These are phyloP conservation scores for Pachyrhynchus sulphureomaculatus DNA, from an alignment of 1,140 invertebrate species.

Conservation along the genomic window DNA sequence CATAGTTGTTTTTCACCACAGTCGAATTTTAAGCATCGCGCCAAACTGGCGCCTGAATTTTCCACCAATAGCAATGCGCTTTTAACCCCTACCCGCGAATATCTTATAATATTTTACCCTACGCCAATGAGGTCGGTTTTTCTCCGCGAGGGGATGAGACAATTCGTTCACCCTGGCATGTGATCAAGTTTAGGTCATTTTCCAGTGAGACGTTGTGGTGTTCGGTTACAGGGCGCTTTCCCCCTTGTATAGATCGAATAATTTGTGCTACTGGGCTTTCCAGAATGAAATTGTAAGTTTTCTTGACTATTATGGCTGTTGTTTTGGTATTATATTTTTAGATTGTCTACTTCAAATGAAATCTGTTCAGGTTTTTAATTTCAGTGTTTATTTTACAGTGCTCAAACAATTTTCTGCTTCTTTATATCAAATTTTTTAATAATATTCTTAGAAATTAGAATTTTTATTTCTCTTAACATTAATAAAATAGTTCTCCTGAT, in stretches of 20 bases:
- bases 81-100: constrained; percentile 5
- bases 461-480: too few species aligned
- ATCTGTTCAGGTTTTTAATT: too few species aligned
- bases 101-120: constrained; percentile 4
- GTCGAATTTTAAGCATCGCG: constrained; percentile 23
- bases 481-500: too few species aligned
- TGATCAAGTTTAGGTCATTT: constrained; percentile 33
- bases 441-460: too few species aligned
- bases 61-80: constrained; percentile 2
- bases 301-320: background rate
- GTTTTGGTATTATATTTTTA: background rate
- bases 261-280: background rate
- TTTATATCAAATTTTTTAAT: too few species aligned
- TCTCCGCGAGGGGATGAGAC: constrained; percentile 13
- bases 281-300: constrained; percentile 26
- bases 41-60: constrained; percentile 23
- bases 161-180: constrained; percentile 31
- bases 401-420: too few species aligned
- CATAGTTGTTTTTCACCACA: constrained; percentile 11
- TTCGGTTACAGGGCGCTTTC: constrained; percentile 25
- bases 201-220: constrained; percentile 21
- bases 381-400: too few species aligned
- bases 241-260: constrained; percentile 11
- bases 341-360: too few species aligned
- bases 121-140: constrained; percentile 29